Evolutionary conservation across 2,113 vertebrate species (phyloP), one percentile per base, ranked within the genome.

Genomic region (Leucopsar rothschildi): DNA sequence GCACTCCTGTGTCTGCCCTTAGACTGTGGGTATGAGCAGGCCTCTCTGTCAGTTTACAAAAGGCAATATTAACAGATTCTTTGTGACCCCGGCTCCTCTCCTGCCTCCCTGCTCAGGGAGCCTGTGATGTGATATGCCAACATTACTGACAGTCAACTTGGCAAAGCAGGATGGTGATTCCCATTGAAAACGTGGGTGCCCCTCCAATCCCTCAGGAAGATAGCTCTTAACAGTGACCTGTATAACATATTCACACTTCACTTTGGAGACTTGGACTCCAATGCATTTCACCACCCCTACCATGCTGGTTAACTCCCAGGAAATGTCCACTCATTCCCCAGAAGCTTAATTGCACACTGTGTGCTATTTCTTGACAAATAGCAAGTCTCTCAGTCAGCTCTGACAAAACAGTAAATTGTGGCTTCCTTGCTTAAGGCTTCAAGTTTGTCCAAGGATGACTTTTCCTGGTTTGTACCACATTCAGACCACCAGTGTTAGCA

Each of bases 101-200:
- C 60, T 70, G 23, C 25, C 52, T 80, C 16, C 16, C 9, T 61
- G n/a, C 19, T 39, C 45, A 35, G 50, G 0, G 0, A 68, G 37
- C 5, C 33, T 35, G 29, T 73, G 39, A 31, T 59, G 25, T 1
- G 1, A 40, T 19, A 33, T 14, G 23, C 12, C 33, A 76, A 9
- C 17, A 25, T 25, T 37, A n/a, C 19, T 28, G 14, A 35, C 15
- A 52, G n/a, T 15, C 29, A 35, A 28, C 16, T 37, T 79, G 42
- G 22, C 9, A 60, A 15, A n/a, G 16, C 49, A 49, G 49, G 19
- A 44, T 18, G 24, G 19, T 18, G 23, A 57, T 53, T 65, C 45
- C 24, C 18, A 37, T 10, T 11, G 65, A 69, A 90, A 72, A 49
- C 0, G 0, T 20, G 21, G 21, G 66, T 13, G 5, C 13, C 24